Conservation (phyloP, 2,113 vertebrate genomes). For the Leptobrachium leishanense region DNA sequence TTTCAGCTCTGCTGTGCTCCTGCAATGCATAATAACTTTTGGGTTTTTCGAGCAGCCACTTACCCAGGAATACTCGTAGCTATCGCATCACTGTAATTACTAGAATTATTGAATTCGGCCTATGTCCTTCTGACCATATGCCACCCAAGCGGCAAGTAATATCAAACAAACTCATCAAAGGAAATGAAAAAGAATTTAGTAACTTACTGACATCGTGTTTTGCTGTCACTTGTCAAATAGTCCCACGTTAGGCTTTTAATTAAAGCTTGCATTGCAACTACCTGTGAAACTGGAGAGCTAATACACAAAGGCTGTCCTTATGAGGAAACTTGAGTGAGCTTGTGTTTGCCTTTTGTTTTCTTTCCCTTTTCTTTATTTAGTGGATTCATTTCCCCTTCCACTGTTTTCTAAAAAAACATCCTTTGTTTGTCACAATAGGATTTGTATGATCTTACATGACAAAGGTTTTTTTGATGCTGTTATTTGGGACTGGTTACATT, state of each 20-base stretch:
- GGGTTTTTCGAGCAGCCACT: no score
- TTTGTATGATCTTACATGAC: slow-evolving; percentile 42
- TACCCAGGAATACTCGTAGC: no score
- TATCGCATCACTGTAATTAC: no score
- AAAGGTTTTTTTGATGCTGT: slow-evolving; percentile 48
- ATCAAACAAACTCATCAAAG: neutral
- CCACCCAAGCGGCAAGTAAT: neutral
- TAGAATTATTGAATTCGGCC: no score
- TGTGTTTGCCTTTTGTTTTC: slow-evolving; percentile 46
- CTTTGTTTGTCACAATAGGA: slow-evolving; percentile 51
- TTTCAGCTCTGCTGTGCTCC: no score
- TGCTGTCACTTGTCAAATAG: neutral
- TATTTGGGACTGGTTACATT: slow-evolving; percentile 55
- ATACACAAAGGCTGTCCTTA: neutral
- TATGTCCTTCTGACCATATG: neutral
- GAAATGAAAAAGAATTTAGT: neutral
- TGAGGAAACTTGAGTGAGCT: neutral
- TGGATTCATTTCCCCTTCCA: slow-evolving; percentile 14
- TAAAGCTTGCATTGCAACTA: neutral
- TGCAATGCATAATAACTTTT: no score
- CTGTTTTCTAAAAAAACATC: slow-evolving; percentile 48
- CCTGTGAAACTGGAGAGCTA: neutral
- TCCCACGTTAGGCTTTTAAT: neutral
- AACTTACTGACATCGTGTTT: neutral
- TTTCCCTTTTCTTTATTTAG: slow-evolving; percentile 22